Base-by-base conservation (phyloP, 2,113 vertebrate species). In the Bagarius yarrelli region DNA sequence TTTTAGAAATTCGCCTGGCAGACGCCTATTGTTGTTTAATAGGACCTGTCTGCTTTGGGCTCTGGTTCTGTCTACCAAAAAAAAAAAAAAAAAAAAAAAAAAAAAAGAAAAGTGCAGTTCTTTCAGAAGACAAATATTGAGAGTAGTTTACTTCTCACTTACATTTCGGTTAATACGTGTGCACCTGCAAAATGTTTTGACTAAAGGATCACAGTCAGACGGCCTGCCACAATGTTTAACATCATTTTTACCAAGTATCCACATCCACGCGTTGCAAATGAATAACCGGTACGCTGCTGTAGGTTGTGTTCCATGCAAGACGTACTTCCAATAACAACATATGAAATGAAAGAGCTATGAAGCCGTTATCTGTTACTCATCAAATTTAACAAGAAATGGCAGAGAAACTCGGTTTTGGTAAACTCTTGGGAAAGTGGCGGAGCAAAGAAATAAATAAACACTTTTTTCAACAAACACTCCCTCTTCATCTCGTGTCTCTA, bases 1-100 rank as follows among this genome's bases (percentile, higher is more conserved):
- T 96, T 95, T 80, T 94, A 94, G 93, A 91, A 87, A 95, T 96
- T 93, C 94, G 95, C 92, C 92, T 94, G 94, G 95, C 95, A 95
- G 95, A 94, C 95, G 70, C 57, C 36, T 78, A 75, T 76, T 73
- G 72, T 82, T 66, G 57, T 83, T 32, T 14, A 77, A 73, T 60
- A 70, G 25, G 83, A 85, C 72, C 81, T 80, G 64, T 77, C 77
- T 57, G 83, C 79, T 83, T 34, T 14, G 16, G 30, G 67, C 32
- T 56, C 59, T 53, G 67, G 36, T 47, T 32, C 23, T 47, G 40
- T 56, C 32, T 79, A 32, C 61, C n/a, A 67, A 55, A 34, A 66
- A 47, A 47, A 47, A 47, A 47, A 47, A 47, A 47, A 47, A 47
- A 47, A 47, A 47, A 55, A 34, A 66, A 47, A 47, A 47, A 47